Conservation (phyloP, 2,888 invertebrate genomes). For the Adineta ricciae region DNA sequence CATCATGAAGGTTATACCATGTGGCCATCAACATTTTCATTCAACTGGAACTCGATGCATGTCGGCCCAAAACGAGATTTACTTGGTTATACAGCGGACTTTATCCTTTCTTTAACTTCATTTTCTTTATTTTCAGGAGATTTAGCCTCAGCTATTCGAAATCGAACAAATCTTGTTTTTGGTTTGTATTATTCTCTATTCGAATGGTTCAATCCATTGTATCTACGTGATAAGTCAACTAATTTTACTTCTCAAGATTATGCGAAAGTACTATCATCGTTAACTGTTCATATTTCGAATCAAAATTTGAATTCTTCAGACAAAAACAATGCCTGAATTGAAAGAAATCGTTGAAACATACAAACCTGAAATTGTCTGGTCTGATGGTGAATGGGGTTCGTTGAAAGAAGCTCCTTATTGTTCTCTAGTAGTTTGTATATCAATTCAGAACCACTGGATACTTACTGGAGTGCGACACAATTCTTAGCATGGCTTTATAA, state of each 20-base stretch:
- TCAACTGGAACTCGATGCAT: slow-evolving; percentile 72
- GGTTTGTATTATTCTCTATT: slow-evolving; percentile 50
- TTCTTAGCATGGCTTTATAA: slow-evolving; percentile 52
- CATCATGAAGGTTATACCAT: slow-evolving; percentile 76
- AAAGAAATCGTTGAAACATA: slow-evolving; percentile 55
- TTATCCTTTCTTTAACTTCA: slow-evolving; percentile 36
- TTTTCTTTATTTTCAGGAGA: slow-evolving; percentile 41
- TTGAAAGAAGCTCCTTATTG: too few relatives aligned
- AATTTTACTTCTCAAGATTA: slow-evolving; percentile 58
- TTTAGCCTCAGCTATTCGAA: slow-evolving; percentile 61
- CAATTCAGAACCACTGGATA: slow-evolving; percentile 66
- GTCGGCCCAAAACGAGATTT: slow-evolving; percentile 68
- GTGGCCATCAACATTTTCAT: slow-evolving; percentile 71
- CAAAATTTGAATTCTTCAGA: slow-evolving; percentile 37
- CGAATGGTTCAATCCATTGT: slow-evolving; percentile 52
- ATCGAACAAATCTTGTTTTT: slow-evolving; percentile 56
- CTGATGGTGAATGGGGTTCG: too few relatives aligned
- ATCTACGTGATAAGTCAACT: slow-evolving; percentile 40
- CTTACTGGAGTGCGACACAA: slow-evolving; percentile 49
- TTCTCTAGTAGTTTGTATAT: background rate
- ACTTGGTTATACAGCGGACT: slow-evolving; percentile 54
- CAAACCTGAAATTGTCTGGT: slow-evolving; percentile 58
- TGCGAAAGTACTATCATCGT: slow-evolving; percentile 57
- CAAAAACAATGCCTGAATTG: slow-evolving; percentile 57
- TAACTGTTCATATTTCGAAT: background rate